Evolutionary conservation across 2,888 invertebrate genomes (phyloP), one percentile per base, ranked within the genome.

Genomic region (Rhaphigaster nebulosa): DNA sequence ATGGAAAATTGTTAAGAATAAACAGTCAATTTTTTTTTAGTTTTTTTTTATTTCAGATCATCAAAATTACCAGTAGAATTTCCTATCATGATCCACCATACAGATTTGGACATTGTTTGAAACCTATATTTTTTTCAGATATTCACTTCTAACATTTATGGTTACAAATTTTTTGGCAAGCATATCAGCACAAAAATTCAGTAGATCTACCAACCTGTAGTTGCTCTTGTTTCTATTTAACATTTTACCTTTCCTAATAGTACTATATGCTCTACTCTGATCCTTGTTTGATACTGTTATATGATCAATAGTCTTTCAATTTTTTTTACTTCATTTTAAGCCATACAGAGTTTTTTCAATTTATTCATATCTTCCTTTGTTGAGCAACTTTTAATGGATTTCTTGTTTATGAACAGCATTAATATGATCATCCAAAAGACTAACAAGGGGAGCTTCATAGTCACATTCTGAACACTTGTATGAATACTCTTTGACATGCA

Each of bases 391-490:
- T 38, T 76, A 38, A 8, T 76, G 20, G 1, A 29, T 38, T 38
- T 76, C 23, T 76, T 65, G 12, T 76, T 76, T 38, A 38, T 76
- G 70, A 6, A 76, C 70, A 38, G 70, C 70, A 34, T 76, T 76
- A 76, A 34, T 38, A 76, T 76, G 70, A 38, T 76, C 70, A 38
- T 76, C 10, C 38, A 76, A 76, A 76, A 76, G 70, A 8, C 70
- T 38, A 20, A 20, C 5, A 15, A 76, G 38, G 70, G 70, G 70
- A 76, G 70, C 70, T n/a, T 76, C 70, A 76, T 76, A 76, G 23
- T 38, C 70, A 76, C 70, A 76, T 38, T 76, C 38, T 38, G 70
- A 38, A 76, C 70, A 76, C 23, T 76, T 76, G 12, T 76, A 76
- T 38, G 38, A 38, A 38, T 23, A 76, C 8, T 76, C 70, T 38